phyloP scores from a whole-genome alignment of 2,888 invertebrate genomes.

The Caenorhabditis panamensis region DNA sequence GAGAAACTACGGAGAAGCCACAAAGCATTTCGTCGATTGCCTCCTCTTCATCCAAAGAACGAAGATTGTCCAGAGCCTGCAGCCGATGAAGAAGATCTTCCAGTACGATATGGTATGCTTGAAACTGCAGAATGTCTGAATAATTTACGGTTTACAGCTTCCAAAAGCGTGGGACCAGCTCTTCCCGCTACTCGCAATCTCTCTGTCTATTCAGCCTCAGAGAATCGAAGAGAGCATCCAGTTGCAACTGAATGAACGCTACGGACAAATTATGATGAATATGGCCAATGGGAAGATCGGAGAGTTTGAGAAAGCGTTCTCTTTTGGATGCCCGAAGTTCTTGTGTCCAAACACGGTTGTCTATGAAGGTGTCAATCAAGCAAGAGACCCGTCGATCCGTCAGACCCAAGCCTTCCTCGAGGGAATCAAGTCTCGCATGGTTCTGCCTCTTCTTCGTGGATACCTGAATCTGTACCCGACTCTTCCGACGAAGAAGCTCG shows the following conservation, averaged over 20 bases:
- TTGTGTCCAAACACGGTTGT: slow-evolving; percentile 86
- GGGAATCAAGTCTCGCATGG: slow-evolving; percentile 96
- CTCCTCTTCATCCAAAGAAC: slow-evolving; percentile 96
- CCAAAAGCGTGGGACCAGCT: slow-evolving; percentile 97
- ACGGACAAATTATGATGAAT: slow-evolving; percentile 94
- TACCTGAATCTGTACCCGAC: slow-evolving; percentile 87
- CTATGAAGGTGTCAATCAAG: slow-evolving; percentile 78
- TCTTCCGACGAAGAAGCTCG: slow-evolving; percentile 71
- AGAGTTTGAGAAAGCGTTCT: slow-evolving; percentile 94
- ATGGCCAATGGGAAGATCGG: slow-evolving; percentile 90
- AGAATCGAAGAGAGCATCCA: slow-evolving; percentile 98
- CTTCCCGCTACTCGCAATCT: slow-evolving; percentile 96
- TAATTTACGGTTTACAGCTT: slow-evolving; percentile 80
- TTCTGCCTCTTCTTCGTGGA: slow-evolving; percentile 93
- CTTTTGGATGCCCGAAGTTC: slow-evolving; percentile 92
- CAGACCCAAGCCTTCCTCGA: slow-evolving; percentile 90
- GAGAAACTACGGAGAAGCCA: slow-evolving; percentile 94
- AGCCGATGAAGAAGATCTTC: slow-evolving; percentile 85
- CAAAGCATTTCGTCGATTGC: slow-evolving; percentile 96
- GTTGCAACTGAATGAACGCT: slow-evolving; percentile 83
- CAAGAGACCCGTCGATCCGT: slow-evolving; percentile 87
- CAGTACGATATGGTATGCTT: slow-evolving; percentile 89
- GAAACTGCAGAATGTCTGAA: neutral
- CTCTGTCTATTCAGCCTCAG: slow-evolving; percentile 90
- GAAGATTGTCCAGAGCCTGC: slow-evolving; percentile 85